Evolutionary conservation across 1,140 invertebrate species (phyloP).

Genomic region (Anthonomus grandis): DNA sequence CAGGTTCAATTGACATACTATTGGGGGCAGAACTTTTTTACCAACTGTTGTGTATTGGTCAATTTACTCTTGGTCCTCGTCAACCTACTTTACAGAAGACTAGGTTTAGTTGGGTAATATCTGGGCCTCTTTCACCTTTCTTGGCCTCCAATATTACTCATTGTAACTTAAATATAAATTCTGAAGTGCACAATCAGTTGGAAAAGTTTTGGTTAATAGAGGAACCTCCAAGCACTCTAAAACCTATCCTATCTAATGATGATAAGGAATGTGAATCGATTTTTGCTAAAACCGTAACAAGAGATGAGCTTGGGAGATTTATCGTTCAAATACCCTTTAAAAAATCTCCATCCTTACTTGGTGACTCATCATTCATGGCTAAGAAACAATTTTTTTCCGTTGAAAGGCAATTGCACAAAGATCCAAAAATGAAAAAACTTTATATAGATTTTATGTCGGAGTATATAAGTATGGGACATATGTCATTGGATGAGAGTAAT

Average conservation of each 20-base stretch:
- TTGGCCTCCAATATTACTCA: too few relatives aligned
- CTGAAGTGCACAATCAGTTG: too few relatives aligned
- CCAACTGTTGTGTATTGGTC: not conserved
- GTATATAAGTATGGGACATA: constrained; percentile 34
- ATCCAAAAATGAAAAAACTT: not conserved
- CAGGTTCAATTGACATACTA: constrained; percentile 3
- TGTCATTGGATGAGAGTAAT: constrained; percentile 14
- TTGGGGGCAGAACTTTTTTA: constrained; percentile 4
- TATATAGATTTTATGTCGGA: constrained; percentile 38
- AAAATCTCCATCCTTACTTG: not conserved
- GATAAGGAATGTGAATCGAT: too few relatives aligned
- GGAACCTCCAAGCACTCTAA: too few relatives aligned
- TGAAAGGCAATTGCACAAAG: not conserved
- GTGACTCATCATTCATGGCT: not conserved
- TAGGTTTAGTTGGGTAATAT: constrained; percentile 4
- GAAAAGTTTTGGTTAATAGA: too few relatives aligned
- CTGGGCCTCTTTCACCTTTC: not conserved
- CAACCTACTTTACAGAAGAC: constrained; percentile 11
- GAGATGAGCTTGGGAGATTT: constrained; percentile 11
- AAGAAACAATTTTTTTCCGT: not conserved
- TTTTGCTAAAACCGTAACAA: too few relatives aligned
- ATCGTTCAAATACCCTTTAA: not conserved
- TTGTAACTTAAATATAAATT: too few relatives aligned
- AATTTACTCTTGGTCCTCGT: not conserved
- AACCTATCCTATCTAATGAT: too few relatives aligned